phyloP scores from a whole-genome alignment of 1,140 invertebrate species.

The Drosophila setifemur region DNA sequence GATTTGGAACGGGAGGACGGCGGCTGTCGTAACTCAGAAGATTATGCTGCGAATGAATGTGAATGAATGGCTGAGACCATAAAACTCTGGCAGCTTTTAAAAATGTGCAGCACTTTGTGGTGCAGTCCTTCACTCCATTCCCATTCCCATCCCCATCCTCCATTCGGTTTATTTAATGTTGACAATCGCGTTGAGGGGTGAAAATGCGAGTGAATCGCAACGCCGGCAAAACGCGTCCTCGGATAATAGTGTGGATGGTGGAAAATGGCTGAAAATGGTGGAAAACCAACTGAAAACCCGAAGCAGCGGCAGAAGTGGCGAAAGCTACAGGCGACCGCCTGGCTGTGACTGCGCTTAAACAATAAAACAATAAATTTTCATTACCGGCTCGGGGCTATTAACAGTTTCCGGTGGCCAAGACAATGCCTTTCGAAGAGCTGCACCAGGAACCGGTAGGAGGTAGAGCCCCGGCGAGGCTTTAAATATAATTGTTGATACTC shows the following conservation, averaged over 20 bases:
- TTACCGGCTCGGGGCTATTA: conserved; percentile 75
- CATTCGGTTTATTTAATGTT: conserved; percentile 37
- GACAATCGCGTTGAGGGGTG: conserved; percentile 39
- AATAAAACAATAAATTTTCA: conserved; percentile 80
- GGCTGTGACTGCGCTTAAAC: conserved; percentile 59
- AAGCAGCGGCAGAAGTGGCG: not conserved
- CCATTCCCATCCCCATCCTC: conserved; percentile 1
- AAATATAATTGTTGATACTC: conserved; percentile 63
- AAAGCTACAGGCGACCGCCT: conserved; percentile 5
- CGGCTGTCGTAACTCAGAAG: conserved; percentile 32
- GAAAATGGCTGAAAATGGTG: too few relatives aligned
- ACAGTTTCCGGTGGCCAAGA: conserved; percentile 59
- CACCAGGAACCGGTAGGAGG: not conserved
- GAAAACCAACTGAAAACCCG: conserved; percentile 14
- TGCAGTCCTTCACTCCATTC: conserved; percentile 3
- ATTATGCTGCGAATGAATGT: conserved; percentile 65
- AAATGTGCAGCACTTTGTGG: conserved; percentile 30
- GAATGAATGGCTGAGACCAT: conserved; percentile 70
- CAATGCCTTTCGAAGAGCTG: conserved; percentile 38
- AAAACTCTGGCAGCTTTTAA: conserved; percentile 59
- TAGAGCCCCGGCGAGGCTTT: conserved; percentile 45
- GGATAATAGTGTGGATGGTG: too few relatives aligned
- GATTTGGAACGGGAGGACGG: conserved; percentile 5
- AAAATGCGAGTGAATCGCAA: conserved; percentile 30
- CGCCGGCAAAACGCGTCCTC: conserved; percentile 35